Percentiles rank a stretch among this genome's conserved stretches.
phyloP scores from a whole-genome alignment of 2,888 invertebrate genomes.

The Erannis defoliaria region DNA sequence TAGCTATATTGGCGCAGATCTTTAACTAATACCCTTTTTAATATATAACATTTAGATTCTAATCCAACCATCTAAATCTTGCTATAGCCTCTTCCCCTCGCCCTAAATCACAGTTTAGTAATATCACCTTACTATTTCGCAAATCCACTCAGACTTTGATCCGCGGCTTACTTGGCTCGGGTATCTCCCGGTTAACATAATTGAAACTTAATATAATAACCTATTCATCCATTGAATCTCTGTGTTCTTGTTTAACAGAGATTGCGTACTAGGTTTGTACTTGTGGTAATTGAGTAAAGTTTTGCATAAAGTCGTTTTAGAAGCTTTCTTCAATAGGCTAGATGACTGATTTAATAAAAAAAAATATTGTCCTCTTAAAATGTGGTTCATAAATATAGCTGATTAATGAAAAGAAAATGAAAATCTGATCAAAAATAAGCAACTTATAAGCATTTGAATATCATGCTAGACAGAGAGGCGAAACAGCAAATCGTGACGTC shows the following conservation, averaged over 20 bases:
- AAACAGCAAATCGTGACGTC: no score
- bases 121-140: constrained; percentile 33
- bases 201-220: constrained; percentile 38
- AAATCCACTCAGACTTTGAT: constrained; percentile 32
- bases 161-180: constrained; percentile 31
- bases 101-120: constrained; percentile 36
- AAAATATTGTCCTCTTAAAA: no score
- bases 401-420: no score
- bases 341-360: no score
- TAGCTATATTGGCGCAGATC: not conserved
- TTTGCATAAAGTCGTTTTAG: not conserved
- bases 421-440: no score
- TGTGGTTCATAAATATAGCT: no score
- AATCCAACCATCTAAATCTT: constrained; percentile 24
- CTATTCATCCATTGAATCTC: constrained; percentile 27
- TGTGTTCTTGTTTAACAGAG: constrained; percentile 27
- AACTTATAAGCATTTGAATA: no score
- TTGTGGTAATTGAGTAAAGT: constrained; percentile 8
- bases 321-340: not conserved
- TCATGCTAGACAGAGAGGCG: no score
- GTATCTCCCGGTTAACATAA: constrained; percentile 33
- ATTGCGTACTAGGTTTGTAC: constrained; percentile 16
- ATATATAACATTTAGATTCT: no score
- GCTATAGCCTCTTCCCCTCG: constrained; percentile 14
- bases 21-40: no score